Percentiles rank a stretch among this genome's conserved stretches.
Conservation (phyloP, 2,113 vertebrate genomes). For the Corythornis madagascariensis region DNA sequence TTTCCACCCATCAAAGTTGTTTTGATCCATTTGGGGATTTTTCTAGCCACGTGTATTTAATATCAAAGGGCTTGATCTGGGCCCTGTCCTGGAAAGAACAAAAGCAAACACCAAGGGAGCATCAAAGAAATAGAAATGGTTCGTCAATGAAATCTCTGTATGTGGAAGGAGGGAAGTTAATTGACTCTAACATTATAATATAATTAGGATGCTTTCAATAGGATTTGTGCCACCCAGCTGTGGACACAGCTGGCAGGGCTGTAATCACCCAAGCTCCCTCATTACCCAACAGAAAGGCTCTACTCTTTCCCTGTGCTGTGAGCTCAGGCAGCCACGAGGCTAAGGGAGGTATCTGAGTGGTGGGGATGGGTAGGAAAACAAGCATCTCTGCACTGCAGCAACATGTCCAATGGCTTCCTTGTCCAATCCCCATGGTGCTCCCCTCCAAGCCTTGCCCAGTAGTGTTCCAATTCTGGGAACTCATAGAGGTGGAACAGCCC, state of each 20-base stretch:
- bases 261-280: background rate
- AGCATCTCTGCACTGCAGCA: rapidly evolving
- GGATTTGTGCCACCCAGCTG: slow-evolving; percentile 27
- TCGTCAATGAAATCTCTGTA: background rate
- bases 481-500: background rate
- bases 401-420: background rate
- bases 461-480: background rate
- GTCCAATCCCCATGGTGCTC: background rate
- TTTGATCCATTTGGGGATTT: background rate
- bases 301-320: background rate
- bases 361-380: background rate
- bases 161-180: slow-evolving; percentile 1
- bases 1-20: slow-evolving; percentile 2
- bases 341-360: background rate
- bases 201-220: background rate
- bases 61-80: background rate
- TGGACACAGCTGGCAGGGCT: background rate
- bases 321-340: background rate
- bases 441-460: background rate
- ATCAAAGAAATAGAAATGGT: background rate
- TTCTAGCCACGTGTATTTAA: background rate
- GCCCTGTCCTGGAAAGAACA: background rate
- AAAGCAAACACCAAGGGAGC: slow-evolving; percentile 13
- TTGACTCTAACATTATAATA: slow-evolving; percentile 22
- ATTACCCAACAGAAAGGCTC: background rate